A percentile compares a stretch with the other conserved stretches of the same genome.
phyloP scores from a whole-genome alignment of 2,888 invertebrate species.

The Folsomia manolachei region DNA sequence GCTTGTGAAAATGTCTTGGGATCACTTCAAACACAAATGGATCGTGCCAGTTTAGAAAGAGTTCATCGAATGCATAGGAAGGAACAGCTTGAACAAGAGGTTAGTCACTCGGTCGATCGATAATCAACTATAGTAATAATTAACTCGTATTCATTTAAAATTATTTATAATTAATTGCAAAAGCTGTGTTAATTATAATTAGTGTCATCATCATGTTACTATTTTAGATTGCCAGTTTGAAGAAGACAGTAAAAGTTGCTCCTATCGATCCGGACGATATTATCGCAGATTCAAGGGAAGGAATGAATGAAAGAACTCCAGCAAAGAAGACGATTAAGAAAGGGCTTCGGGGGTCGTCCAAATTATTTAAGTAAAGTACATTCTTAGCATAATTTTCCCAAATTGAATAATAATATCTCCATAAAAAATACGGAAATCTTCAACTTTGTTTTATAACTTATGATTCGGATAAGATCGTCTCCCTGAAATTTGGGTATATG shows the following conservation, averaged over 20 bases:
- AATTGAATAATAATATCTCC: background rate
- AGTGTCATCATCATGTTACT: too few species aligned
- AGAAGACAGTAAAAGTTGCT: slow-evolving; percentile 82
- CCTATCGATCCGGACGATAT: slow-evolving; percentile 71
- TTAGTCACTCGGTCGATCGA: too few species aligned
- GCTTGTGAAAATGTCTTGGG: slow-evolving; percentile 83
- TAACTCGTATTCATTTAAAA: slow-evolving; percentile 28
- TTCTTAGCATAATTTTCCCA: slow-evolving; percentile 2
- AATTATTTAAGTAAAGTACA: slow-evolving; percentile 41
- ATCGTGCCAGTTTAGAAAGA: slow-evolving; percentile 80
- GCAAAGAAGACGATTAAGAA: slow-evolving; percentile 61
- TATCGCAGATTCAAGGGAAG: slow-evolving; percentile 69
- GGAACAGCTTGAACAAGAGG: slow-evolving; percentile 81
- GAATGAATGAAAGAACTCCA: slow-evolving; percentile 57
- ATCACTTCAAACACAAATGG: slow-evolving; percentile 86
- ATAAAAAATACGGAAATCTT: too few species aligned
- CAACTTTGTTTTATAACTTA: too few species aligned
- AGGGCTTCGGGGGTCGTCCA: slow-evolving; percentile 39
- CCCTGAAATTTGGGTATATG: too few species aligned
- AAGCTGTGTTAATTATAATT: too few species aligned
- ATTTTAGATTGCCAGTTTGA: slow-evolving; percentile 74
- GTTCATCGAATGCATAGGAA: slow-evolving; percentile 74
- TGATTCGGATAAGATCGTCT: too few species aligned
- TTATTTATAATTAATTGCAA: too few species aligned
- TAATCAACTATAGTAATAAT: too few species aligned